Base-by-base conservation (phyloP, 2,113 vertebrate genomes). In the Grallaria varia region DNA sequence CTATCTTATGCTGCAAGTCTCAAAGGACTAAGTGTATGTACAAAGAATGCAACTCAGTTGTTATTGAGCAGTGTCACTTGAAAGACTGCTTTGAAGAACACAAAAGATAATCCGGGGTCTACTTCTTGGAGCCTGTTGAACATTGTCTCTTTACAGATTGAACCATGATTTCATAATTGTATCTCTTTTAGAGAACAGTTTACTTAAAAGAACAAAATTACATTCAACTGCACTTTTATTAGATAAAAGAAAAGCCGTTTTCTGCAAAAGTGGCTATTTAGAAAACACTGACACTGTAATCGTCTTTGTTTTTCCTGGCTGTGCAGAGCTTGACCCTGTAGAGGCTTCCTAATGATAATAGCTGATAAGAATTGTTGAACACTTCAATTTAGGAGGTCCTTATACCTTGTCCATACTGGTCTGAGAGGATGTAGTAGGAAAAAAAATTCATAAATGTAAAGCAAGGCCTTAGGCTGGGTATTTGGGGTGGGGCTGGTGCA, bases 151-250 rank as follows among this genome's bases (percentile, higher is more conserved):
- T 77, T 82, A 75, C 23, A 78, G 68, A 94, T 45, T 23, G 39
- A 77, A 59, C 74, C 71, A 67, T n/a, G 30, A 90, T 88, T 95
- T 90, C 74, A 35, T 74, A 96, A 92, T 84, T 90, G n/a, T 47
- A 84, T 88, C 85, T 91, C 31, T 94, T 80, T 85, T 63, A 92
- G 39, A 75, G 18, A 89, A 84, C 18, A 27, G 3, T 81, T 95
- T 96, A 94, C 90, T 95, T 94, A 91, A 84, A 93, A 72, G 64
- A 90, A 87, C 18, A 86, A 94, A 95, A 96, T 95, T 83, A 78
- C 21, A 56, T 88, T 90, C 53, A 92, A 72, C 52, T 4, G 7
- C 15, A 49, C 16, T 83, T 94, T 85, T 92, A 93, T 95, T 94
- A 95, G 87, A 96, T 90, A 71, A 91, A 94, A 94, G 58, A 39